phyloP scores from a whole-genome alignment of 2,113 vertebrate genomes.

The Rhabdomys dilectus region DNA sequence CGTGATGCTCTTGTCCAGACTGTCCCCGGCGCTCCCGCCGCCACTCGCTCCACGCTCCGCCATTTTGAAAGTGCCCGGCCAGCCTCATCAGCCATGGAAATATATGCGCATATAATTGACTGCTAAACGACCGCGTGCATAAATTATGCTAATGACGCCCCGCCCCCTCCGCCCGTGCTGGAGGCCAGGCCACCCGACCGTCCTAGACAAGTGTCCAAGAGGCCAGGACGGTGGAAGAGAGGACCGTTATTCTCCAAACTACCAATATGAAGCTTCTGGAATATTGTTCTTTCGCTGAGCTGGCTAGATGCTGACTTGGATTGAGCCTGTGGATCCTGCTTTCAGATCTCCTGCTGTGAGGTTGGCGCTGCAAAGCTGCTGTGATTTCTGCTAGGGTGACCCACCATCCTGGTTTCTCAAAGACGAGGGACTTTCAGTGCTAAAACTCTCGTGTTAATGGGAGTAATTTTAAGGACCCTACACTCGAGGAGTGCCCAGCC shows the following conservation, averaged over 20 bases:
- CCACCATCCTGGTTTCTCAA: neutral
- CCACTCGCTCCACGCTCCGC: conserved; percentile 86
- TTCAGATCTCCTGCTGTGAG: neutral
- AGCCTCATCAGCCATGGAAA: conserved; percentile 85
- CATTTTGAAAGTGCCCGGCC: conserved; percentile 86
- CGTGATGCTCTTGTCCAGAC: conserved; percentile 97
- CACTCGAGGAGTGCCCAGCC: neutral
- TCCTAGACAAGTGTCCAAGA: neutral
- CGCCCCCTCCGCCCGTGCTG: neutral
- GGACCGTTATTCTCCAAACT: neutral
- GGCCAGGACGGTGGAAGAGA: neutral
- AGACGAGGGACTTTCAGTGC: neutral
- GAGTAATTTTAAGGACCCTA: neutral
- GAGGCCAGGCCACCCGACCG: accelerated
- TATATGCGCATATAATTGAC: conserved; percentile 85
- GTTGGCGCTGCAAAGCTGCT: neutral
- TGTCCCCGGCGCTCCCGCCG: conserved; percentile 85
- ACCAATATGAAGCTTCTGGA: neutral
- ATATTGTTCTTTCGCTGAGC: neutral
- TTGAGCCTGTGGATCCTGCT: neutral
- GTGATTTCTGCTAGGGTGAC: neutral
- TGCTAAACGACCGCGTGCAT: conserved; percentile 66
- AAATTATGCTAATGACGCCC: conserved; percentile 76
- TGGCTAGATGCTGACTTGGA: neutral
- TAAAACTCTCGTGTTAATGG: neutral